A percentile compares a stretch with the other conserved stretches of the same genome.
phyloP scores from a whole-genome alignment of 2,113 vertebrate species.

The Cavia porcellus region DNA sequence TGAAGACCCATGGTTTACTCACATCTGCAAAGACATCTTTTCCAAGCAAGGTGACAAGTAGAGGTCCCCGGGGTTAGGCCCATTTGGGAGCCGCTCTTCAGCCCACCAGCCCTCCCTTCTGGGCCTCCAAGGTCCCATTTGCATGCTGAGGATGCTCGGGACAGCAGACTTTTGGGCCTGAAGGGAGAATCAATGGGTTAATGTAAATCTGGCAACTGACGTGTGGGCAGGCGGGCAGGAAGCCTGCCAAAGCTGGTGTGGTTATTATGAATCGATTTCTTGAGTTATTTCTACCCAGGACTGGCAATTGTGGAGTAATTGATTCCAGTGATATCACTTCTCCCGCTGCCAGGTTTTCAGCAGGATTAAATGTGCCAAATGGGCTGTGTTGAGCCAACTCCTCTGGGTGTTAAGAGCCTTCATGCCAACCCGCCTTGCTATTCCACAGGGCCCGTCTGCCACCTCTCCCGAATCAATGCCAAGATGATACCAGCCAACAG shows the following conservation, averaged over 20 bases:
- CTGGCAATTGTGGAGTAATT: not conserved
- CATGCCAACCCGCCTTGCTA: conserved; percentile 28
- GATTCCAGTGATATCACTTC: conserved; percentile 31
- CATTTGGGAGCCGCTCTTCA: accelerated
- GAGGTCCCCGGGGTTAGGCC: not conserved
- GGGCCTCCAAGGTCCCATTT: not conserved
- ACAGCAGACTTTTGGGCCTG: not conserved
- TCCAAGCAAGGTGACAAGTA: not conserved
- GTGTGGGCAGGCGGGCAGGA: not conserved
- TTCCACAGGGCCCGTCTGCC: not conserved
- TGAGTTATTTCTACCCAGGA: conserved; percentile 59
- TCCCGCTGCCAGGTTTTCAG: conserved; percentile 58
- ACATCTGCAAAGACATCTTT: not conserved
- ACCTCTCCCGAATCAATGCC: not conserved
- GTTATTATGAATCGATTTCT: not conserved
- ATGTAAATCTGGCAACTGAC: not conserved
- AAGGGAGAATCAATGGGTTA: not conserved
- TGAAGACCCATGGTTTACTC: not conserved
- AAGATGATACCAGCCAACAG: not conserved
- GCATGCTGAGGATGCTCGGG: not conserved
- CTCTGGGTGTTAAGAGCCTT: not conserved
- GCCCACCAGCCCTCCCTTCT: not conserved
- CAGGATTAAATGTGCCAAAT: conserved; percentile 47
- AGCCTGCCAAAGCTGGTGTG: not conserved
- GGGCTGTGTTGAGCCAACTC: conserved; percentile 64